A percentile compares a stretch with the other conserved stretches of the same genome.
These are phyloP conservation scores for Polypterus senegalus DNA, from an alignment of 2,113 vertebrate genomes.

Conservation along the genomic window DNA sequence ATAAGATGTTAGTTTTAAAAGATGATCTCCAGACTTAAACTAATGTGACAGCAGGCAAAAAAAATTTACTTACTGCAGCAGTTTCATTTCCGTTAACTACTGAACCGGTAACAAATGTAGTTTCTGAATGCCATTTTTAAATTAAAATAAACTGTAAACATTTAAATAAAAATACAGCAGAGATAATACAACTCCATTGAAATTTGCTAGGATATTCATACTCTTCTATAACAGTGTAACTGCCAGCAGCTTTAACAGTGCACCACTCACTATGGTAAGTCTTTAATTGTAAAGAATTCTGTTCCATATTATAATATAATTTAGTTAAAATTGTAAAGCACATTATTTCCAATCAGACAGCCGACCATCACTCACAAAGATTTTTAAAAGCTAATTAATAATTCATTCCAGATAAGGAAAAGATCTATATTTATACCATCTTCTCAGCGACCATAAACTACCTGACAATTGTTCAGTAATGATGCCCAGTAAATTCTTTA, in stretches of 20 bases:
- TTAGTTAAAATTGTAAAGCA: slow-evolving; percentile 75
- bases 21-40: slow-evolving; percentile 44
- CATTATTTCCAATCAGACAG: slow-evolving; percentile 75
- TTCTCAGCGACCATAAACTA: slow-evolving; percentile 93
- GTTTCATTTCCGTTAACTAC: slow-evolving; percentile 63
- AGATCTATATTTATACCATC: slow-evolving; percentile 91
- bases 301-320: slow-evolving; percentile 73
- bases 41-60: slow-evolving; percentile 44
- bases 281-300: slow-evolving; percentile 76
- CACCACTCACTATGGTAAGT: slow-evolving; percentile 55
- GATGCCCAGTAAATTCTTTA: slow-evolving; percentile 99
- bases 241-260: slow-evolving; percentile 63
- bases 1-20: slow-evolving; percentile 38
- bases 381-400: slow-evolving; percentile 85
- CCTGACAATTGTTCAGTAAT: slow-evolving; percentile 99
- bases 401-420: slow-evolving; percentile 82
- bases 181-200: slow-evolving; percentile 62
- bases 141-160: slow-evolving; percentile 68
- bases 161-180: slow-evolving; percentile 68
- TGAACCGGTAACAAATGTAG: slow-evolving; percentile 57
- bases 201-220: slow-evolving; percentile 53
- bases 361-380: slow-evolving; percentile 70
- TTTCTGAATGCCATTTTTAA: slow-evolving; percentile 57
- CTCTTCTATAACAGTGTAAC: slow-evolving; percentile 66
- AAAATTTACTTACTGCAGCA: slow-evolving; percentile 44